A percentile compares a stretch with the other conserved stretches of the same genome.
Evolutionary conservation across 2,888 invertebrate genomes (phyloP).

Genomic region (Microplitis deprimator): DNA sequence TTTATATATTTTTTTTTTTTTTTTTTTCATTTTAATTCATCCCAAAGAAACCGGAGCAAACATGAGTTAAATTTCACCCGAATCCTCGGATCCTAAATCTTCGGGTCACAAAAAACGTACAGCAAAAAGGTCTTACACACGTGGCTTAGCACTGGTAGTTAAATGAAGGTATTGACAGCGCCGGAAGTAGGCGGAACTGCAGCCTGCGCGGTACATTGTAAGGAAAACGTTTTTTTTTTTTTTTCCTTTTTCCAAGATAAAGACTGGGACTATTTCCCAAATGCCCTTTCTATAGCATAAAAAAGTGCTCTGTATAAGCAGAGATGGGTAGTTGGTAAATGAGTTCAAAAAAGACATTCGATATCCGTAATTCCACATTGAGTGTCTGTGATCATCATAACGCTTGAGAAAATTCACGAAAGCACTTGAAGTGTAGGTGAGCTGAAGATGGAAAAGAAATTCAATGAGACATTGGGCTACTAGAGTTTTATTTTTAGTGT

Average conservation of each 20-base stretch:
- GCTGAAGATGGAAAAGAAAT: not conserved
- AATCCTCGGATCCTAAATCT: not conserved
- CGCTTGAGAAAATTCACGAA: conserved; percentile 47
- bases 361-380: conserved; percentile 67
- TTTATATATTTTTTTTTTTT: too few species aligned
- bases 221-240: conserved; percentile 53
- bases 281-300: conserved; percentile 24
- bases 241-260: conserved; percentile 49
- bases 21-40: too few species aligned
- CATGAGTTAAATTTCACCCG: not conserved
- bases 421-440: conserved; percentile 33
- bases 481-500: conserved; percentile 7
- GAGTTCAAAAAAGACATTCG: conserved; percentile 68
- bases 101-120: conserved; percentile 33
- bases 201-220: conserved; percentile 67
- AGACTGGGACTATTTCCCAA: conserved; percentile 3
- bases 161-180: conserved; percentile 68
- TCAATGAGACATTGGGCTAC: not conserved
- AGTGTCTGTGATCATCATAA: conserved; percentile 28
- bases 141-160: conserved; percentile 67
- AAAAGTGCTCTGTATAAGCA: not conserved
- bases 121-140: conserved; percentile 65
- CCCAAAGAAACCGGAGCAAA: not conserved
- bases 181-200: conserved; percentile 71
- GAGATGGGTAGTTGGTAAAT: conserved; percentile 38